Evolutionary conservation across 2,797 vertebrate species (phyloP), one percentile per base, ranked within the genome.

Genomic region (Alectoris magna): DNA sequence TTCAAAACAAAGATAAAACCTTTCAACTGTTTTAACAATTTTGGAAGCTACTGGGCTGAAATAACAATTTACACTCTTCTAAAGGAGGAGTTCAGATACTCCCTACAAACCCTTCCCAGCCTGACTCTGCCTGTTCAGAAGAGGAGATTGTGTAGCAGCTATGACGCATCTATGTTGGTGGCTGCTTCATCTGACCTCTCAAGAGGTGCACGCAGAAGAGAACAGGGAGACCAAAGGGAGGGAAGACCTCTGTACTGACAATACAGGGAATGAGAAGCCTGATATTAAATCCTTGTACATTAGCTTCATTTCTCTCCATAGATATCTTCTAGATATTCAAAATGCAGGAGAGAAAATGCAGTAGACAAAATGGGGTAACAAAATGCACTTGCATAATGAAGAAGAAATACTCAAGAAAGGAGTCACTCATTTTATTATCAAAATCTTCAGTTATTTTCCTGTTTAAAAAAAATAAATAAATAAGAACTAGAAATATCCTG

Each of bases 151-250:
- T 70, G 43, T 31, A 16, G 21, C 27, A 39, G 63, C n/a, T 0
- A 0, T 7, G 10, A 23, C 9, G 13, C 6, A 43, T 11, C 14
- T 49, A 1, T 39, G 44, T 51, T 59, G 22, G 7, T 68, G n/a
- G 3, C 13, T 44, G 10, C 16, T 44, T 51, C n/a, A 19, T 56
- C 4, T 11, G 64, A 43, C 46, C n/a, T 14, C 26, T 18, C 34
- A n/a, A 59, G 26, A 44, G 24, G 39, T 48, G 34, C 29, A 48
- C 8, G 15, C 31, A 38, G 58, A 90, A 58, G 7, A 39, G 36
- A 67, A n/a, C n/a, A 67, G 59, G 48, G 26, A 44, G n/a, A 13
- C 8, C 51, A 34, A 68, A 77, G 9, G 27, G 17, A 51, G 34
- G 5, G 8, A 34, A 21, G 38, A 36, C 29, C 24, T 82, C 38